Conservation (phyloP, 2,888 invertebrate genomes). For the Cheilosia grossa region DNA sequence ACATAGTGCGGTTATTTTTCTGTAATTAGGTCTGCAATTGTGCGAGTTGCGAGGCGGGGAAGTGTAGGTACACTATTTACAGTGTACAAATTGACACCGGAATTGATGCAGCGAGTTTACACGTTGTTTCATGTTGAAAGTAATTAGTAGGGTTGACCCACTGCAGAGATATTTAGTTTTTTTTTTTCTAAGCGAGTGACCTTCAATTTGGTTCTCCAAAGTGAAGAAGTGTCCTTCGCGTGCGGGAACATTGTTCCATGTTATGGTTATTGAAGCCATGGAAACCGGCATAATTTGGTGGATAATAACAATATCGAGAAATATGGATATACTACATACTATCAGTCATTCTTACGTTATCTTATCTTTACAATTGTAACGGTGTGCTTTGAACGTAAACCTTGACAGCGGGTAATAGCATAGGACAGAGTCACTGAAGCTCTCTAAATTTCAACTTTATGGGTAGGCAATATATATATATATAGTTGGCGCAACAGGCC, state of each 20-base stretch:
- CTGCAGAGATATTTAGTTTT: neutral
- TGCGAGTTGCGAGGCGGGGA: neutral
- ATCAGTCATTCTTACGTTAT: neutral
- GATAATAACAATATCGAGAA: neutral
- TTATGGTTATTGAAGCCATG: slow-evolving; percentile 3
- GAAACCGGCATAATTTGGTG: slow-evolving; percentile 11
- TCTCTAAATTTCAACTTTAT: too few relatives aligned
- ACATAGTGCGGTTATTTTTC: neutral
- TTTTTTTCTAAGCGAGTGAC: neutral
- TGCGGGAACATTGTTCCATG: neutral
- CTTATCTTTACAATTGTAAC: too few relatives aligned
- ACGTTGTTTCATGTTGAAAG: too few relatives aligned
- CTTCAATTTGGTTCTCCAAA: neutral
- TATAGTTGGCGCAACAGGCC: too few relatives aligned
- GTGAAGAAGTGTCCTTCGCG: neutral
- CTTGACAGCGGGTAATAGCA: too few relatives aligned
- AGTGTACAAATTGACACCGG: too few relatives aligned
- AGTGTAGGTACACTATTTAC: too few relatives aligned
- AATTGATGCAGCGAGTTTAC: too few relatives aligned
- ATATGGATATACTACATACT: neutral
- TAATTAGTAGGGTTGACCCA: neutral
- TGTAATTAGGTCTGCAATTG: slow-evolving; percentile 40
- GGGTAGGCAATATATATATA: too few relatives aligned
- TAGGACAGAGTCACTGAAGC: too few relatives aligned
- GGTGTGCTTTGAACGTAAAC: too few relatives aligned